phyloP scores from a whole-genome alignment of 2,113 vertebrate genomes.

The Tragelaphus buxtoni region DNA sequence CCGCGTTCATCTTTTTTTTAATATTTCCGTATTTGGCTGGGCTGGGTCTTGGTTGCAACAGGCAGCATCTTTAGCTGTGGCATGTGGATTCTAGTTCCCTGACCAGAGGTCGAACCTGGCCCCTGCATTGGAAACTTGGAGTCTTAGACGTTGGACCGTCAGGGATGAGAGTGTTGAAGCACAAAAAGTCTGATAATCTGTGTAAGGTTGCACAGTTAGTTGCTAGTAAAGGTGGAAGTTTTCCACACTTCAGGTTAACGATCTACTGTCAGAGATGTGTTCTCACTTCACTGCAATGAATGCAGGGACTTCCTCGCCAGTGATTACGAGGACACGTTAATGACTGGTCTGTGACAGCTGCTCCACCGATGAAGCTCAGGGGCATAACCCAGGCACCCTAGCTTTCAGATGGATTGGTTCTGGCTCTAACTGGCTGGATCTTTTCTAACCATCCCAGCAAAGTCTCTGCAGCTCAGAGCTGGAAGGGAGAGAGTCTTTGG shows the following conservation, averaged over 20 bases:
- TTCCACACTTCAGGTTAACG: not conserved
- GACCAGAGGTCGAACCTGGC: not conserved
- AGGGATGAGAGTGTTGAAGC: not conserved
- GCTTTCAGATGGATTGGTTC: not conserved
- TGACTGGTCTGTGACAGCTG: fast-evolving
- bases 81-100: not conserved
- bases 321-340: fast-evolving
- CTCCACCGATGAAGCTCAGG: fast-evolving
- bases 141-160: not conserved
- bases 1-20: not conserved
- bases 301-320: not conserved
- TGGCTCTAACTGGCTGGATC: not conserved
- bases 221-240: not conserved
- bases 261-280: not conserved
- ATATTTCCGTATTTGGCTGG: not conserved
- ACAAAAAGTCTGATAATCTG: too few relatives aligned
- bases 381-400: fast-evolving
- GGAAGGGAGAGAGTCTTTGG: not conserved
- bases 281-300: not conserved
- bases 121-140: not conserved
- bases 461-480: not conserved
- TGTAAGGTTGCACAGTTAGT: not conserved
- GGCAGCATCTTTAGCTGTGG: not conserved
- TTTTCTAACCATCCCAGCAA: not conserved
- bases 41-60: not conserved